Evolutionary conservation across 2,888 invertebrate species (phyloP), one percentile per base, ranked within the genome.

Genomic region (Pyrochroa serraticornis): DNA sequence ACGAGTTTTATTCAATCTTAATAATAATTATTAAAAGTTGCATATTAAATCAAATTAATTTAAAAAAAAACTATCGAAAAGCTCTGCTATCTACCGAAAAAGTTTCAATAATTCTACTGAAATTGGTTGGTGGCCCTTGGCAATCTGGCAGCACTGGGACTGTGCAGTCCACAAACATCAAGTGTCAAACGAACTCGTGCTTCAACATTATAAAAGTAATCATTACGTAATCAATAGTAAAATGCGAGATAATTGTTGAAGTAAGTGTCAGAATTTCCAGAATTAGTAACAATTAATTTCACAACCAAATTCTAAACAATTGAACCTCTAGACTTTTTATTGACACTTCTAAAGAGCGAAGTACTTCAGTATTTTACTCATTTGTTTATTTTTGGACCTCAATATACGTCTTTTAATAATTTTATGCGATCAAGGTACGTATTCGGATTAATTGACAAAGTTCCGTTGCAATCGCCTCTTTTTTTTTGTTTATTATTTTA

Each of bases 381-480:
- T 61, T 60, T 62, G 60, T 63, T 59, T 63, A 66, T 67, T 65
- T 66, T 61, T 51, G 62, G 60, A 59, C 48, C 53, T 48, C 60
- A 58, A 62, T 61, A 64, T 37, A 55, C 58, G 33, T 33, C 50
- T 44, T 32, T 33, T 47, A 42, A 34, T 42, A 31, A 31, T 58
- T 37, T 53, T 49, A 34, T 50, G 45, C 30, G 36, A 43, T 33
- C 35, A 50, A 56, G 55, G 59, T 63, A 38, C 30, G 49, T 58
- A 55, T 42, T 48, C 39, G 12, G 8, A 9, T 3, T 12, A 12
- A 8, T 14, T 34, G 12, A 22, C 10, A 36, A 12, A 33, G 8
- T 2, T 7, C 6, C 14, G 34, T 32, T 32, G 2, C 33, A 7
- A 37, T 38, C 10, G 12, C n/a, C 31, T 6, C 31, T 14, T 47